Conservation (phyloP, 53 echinoderm and acorn worm genomes). For the Crossaster papposus region DNA sequence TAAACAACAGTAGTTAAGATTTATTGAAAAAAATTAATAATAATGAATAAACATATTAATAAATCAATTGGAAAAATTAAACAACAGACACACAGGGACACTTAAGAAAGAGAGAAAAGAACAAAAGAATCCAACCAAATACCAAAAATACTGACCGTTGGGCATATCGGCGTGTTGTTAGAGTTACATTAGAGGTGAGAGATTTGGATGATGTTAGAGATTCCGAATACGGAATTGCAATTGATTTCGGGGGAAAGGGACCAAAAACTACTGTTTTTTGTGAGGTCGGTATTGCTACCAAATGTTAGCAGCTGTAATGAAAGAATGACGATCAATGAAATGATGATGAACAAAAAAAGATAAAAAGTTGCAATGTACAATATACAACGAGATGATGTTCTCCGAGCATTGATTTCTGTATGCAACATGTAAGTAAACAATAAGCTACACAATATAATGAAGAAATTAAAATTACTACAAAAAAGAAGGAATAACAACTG, state of each 20-base stretch:
- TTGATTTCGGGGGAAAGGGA: background rate
- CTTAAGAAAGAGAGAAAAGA: background rate
- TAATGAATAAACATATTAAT: slow-evolving; percentile 9
- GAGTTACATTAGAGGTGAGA: background rate
- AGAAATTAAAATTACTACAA: no score
- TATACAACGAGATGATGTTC: background rate
- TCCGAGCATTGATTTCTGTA: background rate
- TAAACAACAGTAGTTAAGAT: slow-evolving; percentile 61
- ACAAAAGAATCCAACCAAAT: background rate
- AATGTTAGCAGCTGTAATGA: slow-evolving; percentile 38
- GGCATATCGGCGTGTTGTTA: background rate
- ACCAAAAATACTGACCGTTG: background rate
- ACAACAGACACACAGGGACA: slow-evolving; percentile 5
- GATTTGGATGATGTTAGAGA: background rate
- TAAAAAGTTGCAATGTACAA: background rate
- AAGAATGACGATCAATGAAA: slow-evolving; percentile 1
- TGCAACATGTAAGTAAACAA: background rate
- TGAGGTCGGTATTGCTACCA: background rate
- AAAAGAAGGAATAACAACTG: no score
- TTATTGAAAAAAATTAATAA: slow-evolving; percentile 21
- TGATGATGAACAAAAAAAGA: background rate
- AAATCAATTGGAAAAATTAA: background rate
- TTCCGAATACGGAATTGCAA: background rate
- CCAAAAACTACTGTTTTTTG: background rate
- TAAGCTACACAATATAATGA: background rate